Base-by-base conservation (phyloP, 2,888 invertebrate species). In the Lasioglossum pauxillum region DNA sequence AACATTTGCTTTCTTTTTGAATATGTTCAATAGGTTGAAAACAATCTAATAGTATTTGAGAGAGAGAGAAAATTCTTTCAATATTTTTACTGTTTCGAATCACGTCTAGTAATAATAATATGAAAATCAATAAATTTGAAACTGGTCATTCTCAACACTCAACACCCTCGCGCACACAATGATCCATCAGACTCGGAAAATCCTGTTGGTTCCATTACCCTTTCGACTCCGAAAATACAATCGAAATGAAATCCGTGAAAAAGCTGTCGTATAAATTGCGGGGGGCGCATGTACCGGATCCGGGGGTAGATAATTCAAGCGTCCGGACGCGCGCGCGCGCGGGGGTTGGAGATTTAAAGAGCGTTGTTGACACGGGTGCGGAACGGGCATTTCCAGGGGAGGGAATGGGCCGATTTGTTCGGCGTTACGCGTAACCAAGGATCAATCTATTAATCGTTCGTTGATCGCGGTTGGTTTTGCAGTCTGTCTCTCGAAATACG, bases 361-460 rank as follows among this genome's bases (percentile, higher is more conserved):
- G 8, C 53, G 5, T 35, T 14, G 75, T 16, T 5, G 84, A 67
- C 73, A 69, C 38, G 31, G 41, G 35, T 7, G 53, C 27, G 60
- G 60, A 83, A 78, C 84, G 35, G 78, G 78, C 83, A 75, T 78
- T 84, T 80, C 85, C 85, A 78, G 78, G 77, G 57, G 71, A 41
- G 67, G 10, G 10, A 12, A 38, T 69, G 23, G 35, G 64, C 14
- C 57, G 85, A 72, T 84, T 75, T 72, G 79, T 53, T 75, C 71
- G 60, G 72, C 46, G 79, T 79, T 78, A 75, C 85, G 85, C 84
- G 64, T 84, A 75, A 83, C 78, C 79, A 87, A 83, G 80, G 87
- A 87, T 87, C 87, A 78, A 87, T 87, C 87, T 80, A 83, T 87
- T 86, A 87, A 80, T 87, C 88, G 84, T 87, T 79, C 87, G 87